phyloP scores from a whole-genome alignment of 2,797 vertebrate genomes.

The Enteromius mattozi region DNA sequence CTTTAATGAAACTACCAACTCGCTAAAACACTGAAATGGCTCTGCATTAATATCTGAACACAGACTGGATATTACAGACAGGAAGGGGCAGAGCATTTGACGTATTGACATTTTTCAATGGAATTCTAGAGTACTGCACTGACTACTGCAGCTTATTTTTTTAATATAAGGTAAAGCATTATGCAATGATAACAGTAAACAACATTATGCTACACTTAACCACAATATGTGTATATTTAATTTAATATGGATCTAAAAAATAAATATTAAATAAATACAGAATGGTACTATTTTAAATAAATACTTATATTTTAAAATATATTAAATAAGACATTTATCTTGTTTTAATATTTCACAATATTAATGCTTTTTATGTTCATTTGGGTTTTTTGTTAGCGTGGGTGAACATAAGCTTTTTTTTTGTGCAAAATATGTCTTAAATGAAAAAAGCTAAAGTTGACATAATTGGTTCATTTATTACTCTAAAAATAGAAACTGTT shows the following conservation, averaged over 20 bases:
- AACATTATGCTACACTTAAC: background rate
- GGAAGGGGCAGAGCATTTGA: background rate
- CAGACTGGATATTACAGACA: background rate
- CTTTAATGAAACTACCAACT: background rate
- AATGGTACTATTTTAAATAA: background rate
- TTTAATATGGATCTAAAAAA: background rate
- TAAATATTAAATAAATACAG: background rate
- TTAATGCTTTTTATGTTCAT: background rate
- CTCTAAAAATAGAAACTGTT: background rate
- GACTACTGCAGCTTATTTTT: too few species aligned
- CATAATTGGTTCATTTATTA: slow-evolving; percentile 1
- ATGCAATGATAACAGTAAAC: background rate
- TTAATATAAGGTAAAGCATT: background rate
- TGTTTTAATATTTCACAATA: background rate
- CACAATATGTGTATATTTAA: background rate
- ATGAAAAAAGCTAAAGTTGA: background rate
- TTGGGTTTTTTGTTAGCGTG: background rate
- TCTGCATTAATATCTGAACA: background rate
- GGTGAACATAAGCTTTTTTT: background rate
- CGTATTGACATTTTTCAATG: background rate
- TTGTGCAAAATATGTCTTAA: background rate
- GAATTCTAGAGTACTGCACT: background rate
- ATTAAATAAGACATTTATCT: background rate
- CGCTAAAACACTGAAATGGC: slow-evolving; percentile 7
- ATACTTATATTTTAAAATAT: background rate